Conservation (phyloP, 2,113 vertebrate species). For the Labrus mixtus region DNA sequence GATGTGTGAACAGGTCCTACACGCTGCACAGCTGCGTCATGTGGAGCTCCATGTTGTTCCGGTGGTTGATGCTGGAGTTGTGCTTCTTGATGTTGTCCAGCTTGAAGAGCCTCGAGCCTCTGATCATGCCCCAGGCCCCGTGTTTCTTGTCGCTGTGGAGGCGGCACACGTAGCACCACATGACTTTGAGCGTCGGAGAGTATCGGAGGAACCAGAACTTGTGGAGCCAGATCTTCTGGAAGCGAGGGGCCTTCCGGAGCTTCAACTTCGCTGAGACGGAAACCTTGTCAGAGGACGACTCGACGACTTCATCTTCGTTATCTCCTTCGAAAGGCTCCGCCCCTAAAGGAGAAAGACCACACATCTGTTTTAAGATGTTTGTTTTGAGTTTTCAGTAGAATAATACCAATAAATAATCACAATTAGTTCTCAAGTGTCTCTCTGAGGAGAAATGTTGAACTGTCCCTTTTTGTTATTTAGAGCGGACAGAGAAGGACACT, state of each 20-base stretch:
- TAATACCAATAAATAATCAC: no score
- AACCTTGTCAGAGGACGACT: rapidly evolving
- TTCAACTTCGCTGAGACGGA: not conserved
- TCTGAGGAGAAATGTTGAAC: no score
- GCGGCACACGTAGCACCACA: constrained; percentile 51
- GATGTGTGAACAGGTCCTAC: no score
- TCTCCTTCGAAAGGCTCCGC: not conserved
- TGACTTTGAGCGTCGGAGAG: not conserved
- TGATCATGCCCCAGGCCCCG: not conserved
- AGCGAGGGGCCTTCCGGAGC: rapidly evolving
- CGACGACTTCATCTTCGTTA: rapidly evolving
- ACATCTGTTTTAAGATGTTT: no score
- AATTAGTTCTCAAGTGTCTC: no score
- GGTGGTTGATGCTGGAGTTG: not conserved
- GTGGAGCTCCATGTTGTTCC: not conserved
- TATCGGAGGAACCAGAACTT: constrained; percentile 23
- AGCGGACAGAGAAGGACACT: not conserved
- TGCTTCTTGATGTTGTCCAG: not conserved
- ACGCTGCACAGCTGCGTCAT: rapidly evolving
- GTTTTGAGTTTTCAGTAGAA: no score
- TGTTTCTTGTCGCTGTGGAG: not conserved
- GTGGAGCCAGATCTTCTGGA: constrained; percentile 3
- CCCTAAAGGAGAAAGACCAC: not conserved
- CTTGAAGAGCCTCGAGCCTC: not conserved
- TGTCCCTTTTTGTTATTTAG: no score